Evolutionary conservation across 1,140 invertebrate species (phyloP), one percentile per base, ranked within the genome.

Genomic region (Telenomus remus): DNA sequence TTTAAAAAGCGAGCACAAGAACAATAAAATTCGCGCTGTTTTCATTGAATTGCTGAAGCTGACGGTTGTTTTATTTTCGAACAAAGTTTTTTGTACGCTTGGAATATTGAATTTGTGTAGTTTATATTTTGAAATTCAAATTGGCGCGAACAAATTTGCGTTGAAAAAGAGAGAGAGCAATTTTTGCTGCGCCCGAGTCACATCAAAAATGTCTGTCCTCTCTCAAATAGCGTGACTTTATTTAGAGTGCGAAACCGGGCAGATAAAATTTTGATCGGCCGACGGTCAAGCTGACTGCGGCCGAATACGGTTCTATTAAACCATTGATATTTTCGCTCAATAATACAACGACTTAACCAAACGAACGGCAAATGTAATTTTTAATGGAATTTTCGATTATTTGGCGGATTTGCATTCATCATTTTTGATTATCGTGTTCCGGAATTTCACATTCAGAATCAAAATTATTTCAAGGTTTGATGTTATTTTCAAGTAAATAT

Each of bases 291-390:
- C n/a, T 27, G 19, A 19, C 46, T 60, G 48, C 44, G 13, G 59
- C 46, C 19, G 65, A 60, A 69, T 54, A 12, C 49, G 12, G 8
- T 10, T 11, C 27, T 55, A 55, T 60, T 69, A 48, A 69, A 69
- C 56, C 33, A 61, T 60, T 69, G 54, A 66, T 61, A 69, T 69
- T 60, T 69, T 48, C 50, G n/a, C 12, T 60, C 56, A 60, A 69
- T 61, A 69, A 55, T 42, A 43, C 13, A 65, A 53, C 33, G 39
- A 69, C 56, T 69, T 61, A 54, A 34, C 55, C 65, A 69, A 60
- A 60, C 56, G 39, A 35, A 39, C 56, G 15, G 15, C 19, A 13
- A 46, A 60, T 42, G 39, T 53, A 69, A 54, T 15, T 51, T 35
- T n/a, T n/a, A n/a, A n/a, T n/a, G n/a, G n/a, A n/a, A n/a, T n/a